phyloP scores from a whole-genome alignment of 2,888 invertebrate species.

The Cremastinae sp. region DNA sequence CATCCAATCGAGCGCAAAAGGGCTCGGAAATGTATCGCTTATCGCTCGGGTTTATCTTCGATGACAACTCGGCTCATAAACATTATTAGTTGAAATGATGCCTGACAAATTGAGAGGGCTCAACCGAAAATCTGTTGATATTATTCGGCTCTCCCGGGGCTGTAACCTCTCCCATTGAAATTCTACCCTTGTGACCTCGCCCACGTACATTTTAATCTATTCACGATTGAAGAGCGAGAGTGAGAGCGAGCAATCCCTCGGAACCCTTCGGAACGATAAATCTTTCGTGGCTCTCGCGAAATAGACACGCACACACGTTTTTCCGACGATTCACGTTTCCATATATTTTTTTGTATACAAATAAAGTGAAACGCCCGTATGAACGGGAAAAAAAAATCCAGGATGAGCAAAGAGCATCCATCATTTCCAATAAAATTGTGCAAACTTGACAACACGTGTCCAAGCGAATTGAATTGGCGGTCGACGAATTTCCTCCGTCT shows the following conservation, averaged over 20 bases:
- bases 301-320: slow-evolving; percentile 3
- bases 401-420: slow-evolving; percentile 55
- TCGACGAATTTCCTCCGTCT: slow-evolving; percentile 11
- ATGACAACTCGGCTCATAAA: slow-evolving; percentile 11
- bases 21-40: neutral
- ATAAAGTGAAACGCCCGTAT: neutral
- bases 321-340: neutral
- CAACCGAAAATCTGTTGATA: slow-evolving; percentile 11
- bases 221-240: slow-evolving; percentile 28
- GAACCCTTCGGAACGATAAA: slow-evolving; percentile 50
- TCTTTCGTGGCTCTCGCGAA: slow-evolving; percentile 30
- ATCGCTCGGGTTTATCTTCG: neutral
- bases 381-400: slow-evolving; percentile 10
- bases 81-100: slow-evolving; percentile 10
- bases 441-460: slow-evolving; percentile 59
- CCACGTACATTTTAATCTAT: slow-evolving; percentile 50
- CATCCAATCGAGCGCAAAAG: too few species aligned
- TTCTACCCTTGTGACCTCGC: slow-evolving; percentile 13
- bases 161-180: slow-evolving; percentile 29
- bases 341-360: slow-evolving; percentile 3
- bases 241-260: neutral
- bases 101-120: slow-evolving; percentile 23
- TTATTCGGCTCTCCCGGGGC: neutral
- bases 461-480: slow-evolving; percentile 57
- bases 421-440: slow-evolving; percentile 59